Conservation (phyloP, 2,113 vertebrate species). For the Aramus guarauna region DNA sequence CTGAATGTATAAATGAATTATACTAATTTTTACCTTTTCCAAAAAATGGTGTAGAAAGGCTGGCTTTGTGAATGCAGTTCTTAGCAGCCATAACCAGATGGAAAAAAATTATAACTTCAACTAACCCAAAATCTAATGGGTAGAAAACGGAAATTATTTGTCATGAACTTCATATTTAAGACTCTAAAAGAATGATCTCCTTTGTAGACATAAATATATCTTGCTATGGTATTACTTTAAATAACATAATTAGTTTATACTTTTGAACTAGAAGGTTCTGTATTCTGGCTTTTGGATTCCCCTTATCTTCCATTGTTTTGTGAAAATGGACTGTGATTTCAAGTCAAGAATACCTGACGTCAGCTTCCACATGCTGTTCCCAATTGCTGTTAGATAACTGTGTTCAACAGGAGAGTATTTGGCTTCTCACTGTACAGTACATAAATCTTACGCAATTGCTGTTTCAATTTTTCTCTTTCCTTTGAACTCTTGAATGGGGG, state of each 20-base stretch:
- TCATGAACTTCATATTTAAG: neutral
- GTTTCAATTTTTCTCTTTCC: constrained; percentile 57
- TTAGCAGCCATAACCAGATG: neutral
- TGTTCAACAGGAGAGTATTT: constrained; percentile 47
- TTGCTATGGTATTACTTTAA: neutral
- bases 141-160: constrained; percentile 1
- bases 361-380: neutral
- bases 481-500: constrained; percentile 65
- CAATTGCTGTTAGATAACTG: constrained; percentile 39
- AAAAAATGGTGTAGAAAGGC: neutral
- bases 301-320: neutral
- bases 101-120: neutral
- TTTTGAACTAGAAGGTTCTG: neutral
- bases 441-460: constrained; percentile 65
- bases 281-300: neutral
- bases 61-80: neutral
- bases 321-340: neutral
- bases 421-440: constrained; percentile 64
- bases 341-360: constrained; percentile 28
- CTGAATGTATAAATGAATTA: neutral
- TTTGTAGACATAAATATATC: neutral
- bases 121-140: neutral
- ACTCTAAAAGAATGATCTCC: neutral
- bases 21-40: neutral
- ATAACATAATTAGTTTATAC: neutral